Evolutionary conservation across 1,140 invertebrate genomes (phyloP).

Genomic region (Aphaenogaster rudis): DNA sequence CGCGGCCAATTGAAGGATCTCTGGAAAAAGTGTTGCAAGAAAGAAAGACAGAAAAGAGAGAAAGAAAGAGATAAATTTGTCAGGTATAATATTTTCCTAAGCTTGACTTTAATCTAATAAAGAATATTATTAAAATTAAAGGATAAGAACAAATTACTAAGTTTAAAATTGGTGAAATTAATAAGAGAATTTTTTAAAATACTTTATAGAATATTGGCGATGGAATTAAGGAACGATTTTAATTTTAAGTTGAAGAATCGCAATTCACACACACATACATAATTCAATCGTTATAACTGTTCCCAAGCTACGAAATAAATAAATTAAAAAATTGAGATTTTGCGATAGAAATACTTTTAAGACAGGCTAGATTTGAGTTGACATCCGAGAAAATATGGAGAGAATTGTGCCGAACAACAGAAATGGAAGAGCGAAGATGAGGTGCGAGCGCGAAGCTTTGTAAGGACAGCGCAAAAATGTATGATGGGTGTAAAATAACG

Average conservation of each 20-base stretch:
- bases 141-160: constrained; percentile 2
- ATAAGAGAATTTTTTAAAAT: not conserved
- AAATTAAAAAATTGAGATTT: constrained; percentile 17
- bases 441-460: constrained; percentile 11
- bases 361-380: not conserved
- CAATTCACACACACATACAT: not conserved
- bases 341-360: not conserved
- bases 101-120: not conserved
- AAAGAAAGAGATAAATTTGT: not conserved
- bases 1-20: constrained; percentile 14
- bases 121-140: constrained; percentile 15
- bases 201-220: not conserved
- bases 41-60: not conserved
- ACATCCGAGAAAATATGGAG: not conserved
- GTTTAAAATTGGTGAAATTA: not conserved
- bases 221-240: not conserved
- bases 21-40: not conserved
- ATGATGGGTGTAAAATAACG: constrained; percentile 38
- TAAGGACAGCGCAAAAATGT: constrained; percentile 28
- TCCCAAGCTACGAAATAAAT: not conserved
- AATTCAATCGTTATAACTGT: not conserved
- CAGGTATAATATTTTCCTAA: not conserved
- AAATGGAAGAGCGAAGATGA: not conserved
- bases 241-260: constrained; percentile 1
- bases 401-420: not conserved